Percentiles rank a stretch among this genome's conserved stretches.
Evolutionary conservation across 2,113 vertebrate genomes (phyloP).

Genomic region (Otolemur garnettii): DNA sequence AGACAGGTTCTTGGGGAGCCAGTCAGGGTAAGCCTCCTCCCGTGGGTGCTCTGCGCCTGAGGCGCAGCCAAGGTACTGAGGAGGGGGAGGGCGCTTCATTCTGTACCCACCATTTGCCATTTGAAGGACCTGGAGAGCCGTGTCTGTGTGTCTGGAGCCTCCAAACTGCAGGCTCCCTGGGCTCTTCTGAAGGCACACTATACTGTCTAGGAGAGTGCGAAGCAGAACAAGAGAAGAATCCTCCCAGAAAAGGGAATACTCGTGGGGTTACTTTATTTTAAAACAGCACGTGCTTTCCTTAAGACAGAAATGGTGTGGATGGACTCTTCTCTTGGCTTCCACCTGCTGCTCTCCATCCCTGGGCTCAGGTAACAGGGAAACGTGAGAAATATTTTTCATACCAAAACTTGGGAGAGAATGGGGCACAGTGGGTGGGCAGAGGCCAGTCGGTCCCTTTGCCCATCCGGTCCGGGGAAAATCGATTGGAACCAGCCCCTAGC

Average conservation of each 20-base stretch:
- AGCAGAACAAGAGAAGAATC: not conserved
- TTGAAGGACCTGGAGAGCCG: not conserved
- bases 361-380: not conserved
- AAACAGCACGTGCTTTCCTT: not conserved
- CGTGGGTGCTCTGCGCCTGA: not conserved
- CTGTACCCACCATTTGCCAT: not conserved
- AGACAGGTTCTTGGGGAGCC: slow-evolving; percentile 80
- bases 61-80: not conserved
- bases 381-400: accelerated
- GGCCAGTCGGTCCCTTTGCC: not conserved
- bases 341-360: accelerated
- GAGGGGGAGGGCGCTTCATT: not conserved
- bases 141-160: accelerated
- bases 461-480: accelerated
- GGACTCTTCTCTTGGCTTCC: not conserved
- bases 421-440: not conserved
- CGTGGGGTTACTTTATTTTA: accelerated
- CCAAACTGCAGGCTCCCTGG: not conserved
- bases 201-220: not conserved
- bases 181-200: too few relatives aligned
- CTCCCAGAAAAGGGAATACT: accelerated
- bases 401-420: accelerated
- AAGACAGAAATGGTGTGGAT: not conserved
- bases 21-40: slow-evolving; percentile 74
- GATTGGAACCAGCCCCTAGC: accelerated